phyloP scores from a whole-genome alignment of 1,140 invertebrate genomes.

The Ooceraea biroi region DNA sequence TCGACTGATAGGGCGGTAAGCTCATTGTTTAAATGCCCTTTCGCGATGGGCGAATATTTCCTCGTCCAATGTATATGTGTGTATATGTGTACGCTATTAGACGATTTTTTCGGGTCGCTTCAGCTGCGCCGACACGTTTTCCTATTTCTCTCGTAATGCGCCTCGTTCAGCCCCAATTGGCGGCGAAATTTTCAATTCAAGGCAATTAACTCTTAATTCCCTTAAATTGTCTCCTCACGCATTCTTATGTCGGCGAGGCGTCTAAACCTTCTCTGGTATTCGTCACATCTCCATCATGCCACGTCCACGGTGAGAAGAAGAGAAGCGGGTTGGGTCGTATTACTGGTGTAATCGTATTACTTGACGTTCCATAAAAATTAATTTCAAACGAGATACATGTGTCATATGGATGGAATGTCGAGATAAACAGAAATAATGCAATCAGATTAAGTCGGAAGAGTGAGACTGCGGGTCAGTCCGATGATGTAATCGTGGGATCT shows the following conservation, averaged over 20 bases:
- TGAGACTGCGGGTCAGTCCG: neutral
- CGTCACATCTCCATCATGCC: slow-evolving; percentile 12
- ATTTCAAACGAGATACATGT: slow-evolving; percentile 24
- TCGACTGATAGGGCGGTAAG: no score
- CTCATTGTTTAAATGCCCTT: no score
- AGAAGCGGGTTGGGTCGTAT: slow-evolving; percentile 46
- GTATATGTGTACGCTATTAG: neutral
- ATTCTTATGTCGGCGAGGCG: slow-evolving; percentile 49
- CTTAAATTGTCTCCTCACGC: slow-evolving; percentile 56
- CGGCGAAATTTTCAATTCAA: slow-evolving; percentile 59
- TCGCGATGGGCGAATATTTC: no score
- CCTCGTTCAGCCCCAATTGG: slow-evolving; percentile 10
- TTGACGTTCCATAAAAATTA: slow-evolving; percentile 51
- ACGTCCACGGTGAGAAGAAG: neutral
- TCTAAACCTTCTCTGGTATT: slow-evolving; percentile 37
- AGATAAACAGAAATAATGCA: slow-evolving; percentile 13
- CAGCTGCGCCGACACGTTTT: neutral
- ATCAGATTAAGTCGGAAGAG: neutral
- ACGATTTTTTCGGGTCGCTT: neutral
- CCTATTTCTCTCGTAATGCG: slow-evolving; percentile 11
- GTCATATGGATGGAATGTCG: slow-evolving; percentile 12
- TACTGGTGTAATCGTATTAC: slow-evolving; percentile 38
- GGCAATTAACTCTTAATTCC: slow-evolving; percentile 42
- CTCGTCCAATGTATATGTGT: no score
- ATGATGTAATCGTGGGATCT: slow-evolving; percentile 14